These are phyloP conservation scores for Formicarius rufipectus DNA, from an alignment of 2,113 vertebrate species.

Conservation along the genomic window DNA sequence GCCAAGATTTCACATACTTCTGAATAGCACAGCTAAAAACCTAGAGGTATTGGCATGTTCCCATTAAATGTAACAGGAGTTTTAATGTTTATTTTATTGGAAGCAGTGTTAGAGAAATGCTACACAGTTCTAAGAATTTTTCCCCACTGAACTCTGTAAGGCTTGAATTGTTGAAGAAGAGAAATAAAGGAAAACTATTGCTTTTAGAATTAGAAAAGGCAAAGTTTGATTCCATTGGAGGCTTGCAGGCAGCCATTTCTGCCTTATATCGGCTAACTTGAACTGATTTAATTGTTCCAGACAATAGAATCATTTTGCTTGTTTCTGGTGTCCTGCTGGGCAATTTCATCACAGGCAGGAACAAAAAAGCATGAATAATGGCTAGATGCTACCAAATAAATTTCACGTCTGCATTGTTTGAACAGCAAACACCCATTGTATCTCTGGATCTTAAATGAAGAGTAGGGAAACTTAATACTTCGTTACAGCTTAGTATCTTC, in stretches of 20 bases:
- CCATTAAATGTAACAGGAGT: neutral
- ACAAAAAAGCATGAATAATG: constrained; percentile 18
- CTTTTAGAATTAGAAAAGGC: neutral
- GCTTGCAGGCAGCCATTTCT: neutral
- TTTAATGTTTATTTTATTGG: neutral
- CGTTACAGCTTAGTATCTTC: neutral
- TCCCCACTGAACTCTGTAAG: neutral
- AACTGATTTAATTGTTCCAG: constrained; percentile 45
- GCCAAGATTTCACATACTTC: neutral
- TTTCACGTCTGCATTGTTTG: neutral
- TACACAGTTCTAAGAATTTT: neutral
- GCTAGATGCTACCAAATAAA: constrained; percentile 18
- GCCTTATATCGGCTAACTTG: neutral
- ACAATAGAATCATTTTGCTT: constrained; percentile 30
- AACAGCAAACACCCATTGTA: neutral
- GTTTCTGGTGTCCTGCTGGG: constrained; percentile 44
- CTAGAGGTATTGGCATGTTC: neutral
- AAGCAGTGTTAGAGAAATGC: neutral
- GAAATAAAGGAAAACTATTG: neutral
- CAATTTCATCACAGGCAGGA: constrained; percentile 27
- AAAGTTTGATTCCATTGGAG: neutral
- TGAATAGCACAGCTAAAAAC: neutral
- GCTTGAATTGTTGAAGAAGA: neutral
- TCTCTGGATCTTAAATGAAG: neutral
- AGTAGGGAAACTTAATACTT: neutral